Conservation (phyloP, 2,888 invertebrate genomes). For the Drosophila hamatofila region DNA sequence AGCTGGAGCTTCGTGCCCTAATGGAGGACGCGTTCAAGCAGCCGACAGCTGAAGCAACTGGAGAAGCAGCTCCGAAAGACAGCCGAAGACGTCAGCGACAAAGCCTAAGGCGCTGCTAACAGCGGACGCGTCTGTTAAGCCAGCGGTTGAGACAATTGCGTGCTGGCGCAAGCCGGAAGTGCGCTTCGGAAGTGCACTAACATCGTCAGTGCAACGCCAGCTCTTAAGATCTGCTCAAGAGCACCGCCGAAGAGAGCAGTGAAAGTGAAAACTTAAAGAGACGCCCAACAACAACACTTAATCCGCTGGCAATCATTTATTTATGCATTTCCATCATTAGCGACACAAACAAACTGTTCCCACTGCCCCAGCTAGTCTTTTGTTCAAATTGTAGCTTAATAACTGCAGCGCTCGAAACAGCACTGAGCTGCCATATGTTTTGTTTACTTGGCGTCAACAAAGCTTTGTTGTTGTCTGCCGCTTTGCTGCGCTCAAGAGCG, state of each 20-base stretch:
- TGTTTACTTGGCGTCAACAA: slow-evolving; percentile 49
- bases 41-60: slow-evolving; percentile 30
- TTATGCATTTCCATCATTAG: background rate
- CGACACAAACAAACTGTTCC: background rate
- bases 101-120: slow-evolving; percentile 34
- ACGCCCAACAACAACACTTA: background rate
- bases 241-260: slow-evolving; percentile 33
- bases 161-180: slow-evolving; percentile 47
- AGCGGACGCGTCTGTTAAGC: slow-evolving; percentile 26
- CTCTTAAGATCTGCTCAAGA: slow-evolving; percentile 41
- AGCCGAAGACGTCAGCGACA: slow-evolving; percentile 33
- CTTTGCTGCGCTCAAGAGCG: slow-evolving; percentile 21
- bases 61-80: slow-evolving; percentile 13
- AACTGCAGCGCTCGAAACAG: background rate
- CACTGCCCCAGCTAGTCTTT: background rate
- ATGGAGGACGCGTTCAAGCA: slow-evolving; percentile 34
- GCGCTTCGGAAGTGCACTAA: slow-evolving; percentile 51
- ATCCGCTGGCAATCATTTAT: background rate
- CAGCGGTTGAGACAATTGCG: slow-evolving; percentile 36
- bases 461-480: slow-evolving; percentile 11
- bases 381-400: slow-evolving; percentile 10
- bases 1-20: slow-evolving; percentile 30
- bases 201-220: slow-evolving; percentile 1
- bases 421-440: slow-evolving; percentile 53
- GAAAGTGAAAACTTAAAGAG: slow-evolving; percentile 37